A percentile compares a stretch with the other conserved stretches of the same genome.
Evolutionary conservation across 1,140 invertebrate species (phyloP).

Genomic region (Ceratosolen fusciceps): DNA sequence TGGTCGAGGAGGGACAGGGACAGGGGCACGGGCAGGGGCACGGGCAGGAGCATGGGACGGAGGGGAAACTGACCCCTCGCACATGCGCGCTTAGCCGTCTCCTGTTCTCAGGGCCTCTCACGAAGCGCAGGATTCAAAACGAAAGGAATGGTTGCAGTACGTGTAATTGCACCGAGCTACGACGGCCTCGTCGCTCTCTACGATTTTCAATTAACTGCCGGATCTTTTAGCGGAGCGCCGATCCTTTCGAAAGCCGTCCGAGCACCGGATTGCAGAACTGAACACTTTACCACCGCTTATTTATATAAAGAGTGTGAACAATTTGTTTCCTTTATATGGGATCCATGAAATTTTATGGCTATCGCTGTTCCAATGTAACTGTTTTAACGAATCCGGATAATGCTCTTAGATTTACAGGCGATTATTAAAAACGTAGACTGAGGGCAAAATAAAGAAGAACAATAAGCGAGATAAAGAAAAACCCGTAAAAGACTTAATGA

Average conservation of each 20-base stretch:
- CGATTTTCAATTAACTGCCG: slow-evolving; percentile 47
- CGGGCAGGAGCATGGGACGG: no score
- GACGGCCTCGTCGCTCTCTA: slow-evolving; percentile 28
- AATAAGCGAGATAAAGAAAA: no score
- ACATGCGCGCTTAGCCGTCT: slow-evolving; percentile 39
- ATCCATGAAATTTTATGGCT: background rate
- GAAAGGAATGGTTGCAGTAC: slow-evolving; percentile 25
- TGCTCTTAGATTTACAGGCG: background rate
- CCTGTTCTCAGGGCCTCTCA: slow-evolving; percentile 49
- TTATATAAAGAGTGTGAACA: background rate
- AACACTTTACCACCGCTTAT: background rate
- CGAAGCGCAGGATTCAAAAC: slow-evolving; percentile 18
- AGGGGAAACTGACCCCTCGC: background rate
- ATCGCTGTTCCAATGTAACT: background rate
- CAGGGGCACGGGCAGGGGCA: no score
- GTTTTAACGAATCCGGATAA: background rate
- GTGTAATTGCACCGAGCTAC: slow-evolving; percentile 41
- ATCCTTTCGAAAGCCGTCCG: slow-evolving; percentile 29
- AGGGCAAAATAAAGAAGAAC: no score
- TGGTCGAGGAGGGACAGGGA: no score
- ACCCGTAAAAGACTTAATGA: no score
- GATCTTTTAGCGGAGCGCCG: slow-evolving; percentile 27
- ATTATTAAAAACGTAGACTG: background rate
- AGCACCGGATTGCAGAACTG: background rate
- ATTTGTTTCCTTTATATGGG: background rate